These are phyloP conservation scores for Orcinus orca DNA, from an alignment of 2,113 vertebrate genomes.

Conservation along the genomic window DNA sequence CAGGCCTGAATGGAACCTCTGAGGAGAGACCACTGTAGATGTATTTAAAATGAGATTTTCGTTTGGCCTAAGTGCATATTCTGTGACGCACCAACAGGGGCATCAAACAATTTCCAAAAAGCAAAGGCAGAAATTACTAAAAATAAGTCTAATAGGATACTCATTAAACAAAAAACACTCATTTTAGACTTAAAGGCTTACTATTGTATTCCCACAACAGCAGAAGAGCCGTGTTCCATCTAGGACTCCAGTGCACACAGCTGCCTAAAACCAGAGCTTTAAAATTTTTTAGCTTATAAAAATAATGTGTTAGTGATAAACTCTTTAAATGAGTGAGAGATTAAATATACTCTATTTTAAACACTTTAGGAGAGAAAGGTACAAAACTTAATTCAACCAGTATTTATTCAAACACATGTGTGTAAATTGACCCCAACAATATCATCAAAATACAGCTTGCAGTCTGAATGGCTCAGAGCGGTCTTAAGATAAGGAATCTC, in stretches of 20 bases:
- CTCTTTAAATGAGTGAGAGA: conserved; percentile 43
- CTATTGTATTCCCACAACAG: background rate
- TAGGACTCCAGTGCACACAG: conserved; percentile 45
- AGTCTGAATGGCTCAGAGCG: background rate
- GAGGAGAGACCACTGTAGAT: conserved; percentile 11
- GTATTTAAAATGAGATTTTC: conserved; percentile 11
- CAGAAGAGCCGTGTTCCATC: conserved; percentile 13
- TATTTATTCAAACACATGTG: conserved; percentile 52
- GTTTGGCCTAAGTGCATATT: conserved; percentile 37
- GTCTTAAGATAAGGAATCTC: conserved; percentile 45
- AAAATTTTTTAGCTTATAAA: conserved; percentile 7
- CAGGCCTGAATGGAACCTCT: background rate
- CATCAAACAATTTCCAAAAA: conserved; percentile 66
- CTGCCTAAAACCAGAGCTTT: conserved; percentile 15
- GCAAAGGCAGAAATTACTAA: conserved; percentile 69
- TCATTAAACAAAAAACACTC: conserved; percentile 67
- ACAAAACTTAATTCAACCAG: conserved; percentile 5
- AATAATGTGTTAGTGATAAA: conserved; percentile 45
- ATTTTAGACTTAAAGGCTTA: conserved; percentile 38
- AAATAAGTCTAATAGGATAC: conserved; percentile 61
- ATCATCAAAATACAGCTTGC: conserved; percentile 3
- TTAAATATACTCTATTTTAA: conserved; percentile 51
- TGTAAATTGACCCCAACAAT: background rate
- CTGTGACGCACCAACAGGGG: conserved; percentile 46
- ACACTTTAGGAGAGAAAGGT: conserved; percentile 22